These are phyloP conservation scores for Calliphora vicina DNA, from an alignment of 1,140 invertebrate species.

Conservation along the genomic window DNA sequence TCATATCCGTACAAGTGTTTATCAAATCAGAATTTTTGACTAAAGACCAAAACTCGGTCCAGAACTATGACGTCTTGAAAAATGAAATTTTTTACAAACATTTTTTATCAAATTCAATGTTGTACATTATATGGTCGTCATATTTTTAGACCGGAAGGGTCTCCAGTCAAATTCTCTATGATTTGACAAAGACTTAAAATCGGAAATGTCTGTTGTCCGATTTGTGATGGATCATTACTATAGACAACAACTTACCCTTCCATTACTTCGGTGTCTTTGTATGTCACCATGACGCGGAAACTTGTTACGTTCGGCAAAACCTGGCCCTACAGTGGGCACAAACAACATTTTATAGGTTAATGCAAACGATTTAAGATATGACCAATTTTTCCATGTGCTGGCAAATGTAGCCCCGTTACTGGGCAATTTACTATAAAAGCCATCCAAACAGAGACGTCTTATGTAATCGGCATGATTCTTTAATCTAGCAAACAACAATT, in stretches of 20 bases:
- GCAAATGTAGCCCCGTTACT: constrained; percentile 70
- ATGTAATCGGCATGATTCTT: constrained; percentile 60
- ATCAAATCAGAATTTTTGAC: too few species aligned
- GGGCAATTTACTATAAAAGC: constrained; percentile 71
- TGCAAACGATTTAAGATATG: constrained; percentile 67
- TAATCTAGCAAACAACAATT: constrained; percentile 43
- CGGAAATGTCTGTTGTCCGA: too few species aligned
- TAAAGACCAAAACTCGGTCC: too few species aligned
- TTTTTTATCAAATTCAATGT: too few species aligned
- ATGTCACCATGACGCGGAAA: constrained; percentile 68
- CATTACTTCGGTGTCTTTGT: constrained; percentile 68
- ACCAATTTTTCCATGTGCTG: constrained; percentile 73
- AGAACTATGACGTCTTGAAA: too few species aligned
- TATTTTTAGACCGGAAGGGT: too few species aligned
- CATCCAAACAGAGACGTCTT: constrained; percentile 68
- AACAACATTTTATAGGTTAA: constrained; percentile 68
- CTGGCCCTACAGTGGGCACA: constrained; percentile 70
- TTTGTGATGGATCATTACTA: too few species aligned
- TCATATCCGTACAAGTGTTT: too few species aligned
- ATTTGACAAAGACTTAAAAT: too few species aligned
- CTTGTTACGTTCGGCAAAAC: constrained; percentile 69
- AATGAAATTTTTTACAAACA: too few species aligned
- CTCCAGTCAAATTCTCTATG: too few species aligned
- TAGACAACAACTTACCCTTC: constrained; percentile 50
- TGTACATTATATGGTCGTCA: too few species aligned